phyloP scores from a whole-genome alignment of 2,888 invertebrate species.

The Drosophila mettleri region DNA sequence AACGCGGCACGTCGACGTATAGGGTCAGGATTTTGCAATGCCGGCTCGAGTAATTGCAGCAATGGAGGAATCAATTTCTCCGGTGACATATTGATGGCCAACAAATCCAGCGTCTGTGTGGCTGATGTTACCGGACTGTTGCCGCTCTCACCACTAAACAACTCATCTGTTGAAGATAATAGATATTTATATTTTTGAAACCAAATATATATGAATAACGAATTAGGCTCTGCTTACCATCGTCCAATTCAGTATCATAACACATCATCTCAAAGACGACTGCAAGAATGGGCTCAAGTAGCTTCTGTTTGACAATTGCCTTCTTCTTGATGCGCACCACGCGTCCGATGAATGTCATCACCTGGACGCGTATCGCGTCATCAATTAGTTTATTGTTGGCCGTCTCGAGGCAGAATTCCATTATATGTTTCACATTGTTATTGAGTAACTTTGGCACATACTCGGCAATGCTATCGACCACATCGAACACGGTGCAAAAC shows the following conservation, averaged over 20 bases:
- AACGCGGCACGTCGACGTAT: slow-evolving; percentile 90
- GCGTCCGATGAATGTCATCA: slow-evolving; percentile 89
- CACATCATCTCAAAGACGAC: slow-evolving; percentile 90
- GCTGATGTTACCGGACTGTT: slow-evolving; percentile 89
- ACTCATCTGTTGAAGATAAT: slow-evolving; percentile 87
- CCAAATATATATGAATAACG: too few relatives aligned
- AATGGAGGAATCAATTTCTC: slow-evolving; percentile 91
- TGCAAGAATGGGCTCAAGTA: slow-evolving; percentile 89
- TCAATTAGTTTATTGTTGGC: slow-evolving; percentile 87
- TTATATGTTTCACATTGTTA: slow-evolving; percentile 88
- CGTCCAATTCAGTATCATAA: slow-evolving; percentile 87
- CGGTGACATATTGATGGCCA: slow-evolving; percentile 91
- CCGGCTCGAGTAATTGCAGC: slow-evolving; percentile 88
- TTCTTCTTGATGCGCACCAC: slow-evolving; percentile 90
- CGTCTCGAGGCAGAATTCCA: slow-evolving; percentile 89
- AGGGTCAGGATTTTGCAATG: slow-evolving; percentile 87
- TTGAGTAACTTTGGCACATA: slow-evolving; percentile 82
- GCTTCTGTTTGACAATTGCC: slow-evolving; percentile 88
- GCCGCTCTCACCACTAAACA: slow-evolving; percentile 88
- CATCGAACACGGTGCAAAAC: slow-evolving; percentile 83
- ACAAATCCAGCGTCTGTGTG: slow-evolving; percentile 90
- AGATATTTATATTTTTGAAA: neutral
- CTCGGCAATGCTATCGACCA: slow-evolving; percentile 83
- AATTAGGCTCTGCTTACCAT: slow-evolving; percentile 85
- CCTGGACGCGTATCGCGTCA: slow-evolving; percentile 88